Percentiles rank a stretch among this genome's conserved stretches.
Evolutionary conservation across 2,113 vertebrate genomes (phyloP).

Genomic region (Elephantulus edwardii): DNA sequence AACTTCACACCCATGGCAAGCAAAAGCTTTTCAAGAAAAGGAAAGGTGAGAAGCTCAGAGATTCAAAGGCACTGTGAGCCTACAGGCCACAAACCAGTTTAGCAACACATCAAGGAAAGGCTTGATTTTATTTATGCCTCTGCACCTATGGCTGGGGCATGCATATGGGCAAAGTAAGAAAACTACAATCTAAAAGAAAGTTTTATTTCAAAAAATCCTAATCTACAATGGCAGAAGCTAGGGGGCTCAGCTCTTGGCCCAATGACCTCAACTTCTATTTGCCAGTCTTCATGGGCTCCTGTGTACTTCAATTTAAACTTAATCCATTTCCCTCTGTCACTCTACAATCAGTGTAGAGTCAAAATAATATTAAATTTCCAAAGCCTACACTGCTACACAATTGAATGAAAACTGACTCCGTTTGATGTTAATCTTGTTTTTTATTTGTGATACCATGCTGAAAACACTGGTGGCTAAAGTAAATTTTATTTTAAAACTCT

Average conservation of each 20-base stretch:
- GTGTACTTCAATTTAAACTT: constrained; percentile 77
- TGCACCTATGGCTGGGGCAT: neutral
- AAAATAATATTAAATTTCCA: constrained; percentile 87
- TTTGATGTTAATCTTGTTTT: constrained; percentile 84
- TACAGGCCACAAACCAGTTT: constrained; percentile 75
- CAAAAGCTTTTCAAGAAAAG: constrained; percentile 77
- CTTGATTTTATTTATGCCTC: constrained; percentile 29
- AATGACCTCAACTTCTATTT: constrained; percentile 53
- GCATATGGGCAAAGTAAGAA: constrained; percentile 52
- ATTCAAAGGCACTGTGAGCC: constrained; percentile 58
- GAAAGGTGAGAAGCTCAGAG: constrained; percentile 81
- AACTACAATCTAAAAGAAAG: constrained; percentile 60
- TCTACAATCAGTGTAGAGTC: constrained; percentile 83
- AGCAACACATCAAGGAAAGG: constrained; percentile 70
- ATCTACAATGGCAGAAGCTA: constrained; percentile 74
- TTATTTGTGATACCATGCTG: constrained; percentile 79
- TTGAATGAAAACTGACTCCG: constrained; percentile 83
- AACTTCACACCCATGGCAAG: constrained; percentile 74
- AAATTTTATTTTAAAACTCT: constrained; percentile 76
- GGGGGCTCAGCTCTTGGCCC: constrained; percentile 49
- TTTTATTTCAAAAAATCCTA: constrained; percentile 78
- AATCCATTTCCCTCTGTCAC: constrained; percentile 82
- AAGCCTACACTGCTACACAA: constrained; percentile 79
- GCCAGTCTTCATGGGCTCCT: constrained; percentile 69
- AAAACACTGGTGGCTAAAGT: constrained; percentile 77